Evolutionary conservation across 2,113 vertebrate genomes (phyloP).

Genomic region (Serilophus lunatus): DNA sequence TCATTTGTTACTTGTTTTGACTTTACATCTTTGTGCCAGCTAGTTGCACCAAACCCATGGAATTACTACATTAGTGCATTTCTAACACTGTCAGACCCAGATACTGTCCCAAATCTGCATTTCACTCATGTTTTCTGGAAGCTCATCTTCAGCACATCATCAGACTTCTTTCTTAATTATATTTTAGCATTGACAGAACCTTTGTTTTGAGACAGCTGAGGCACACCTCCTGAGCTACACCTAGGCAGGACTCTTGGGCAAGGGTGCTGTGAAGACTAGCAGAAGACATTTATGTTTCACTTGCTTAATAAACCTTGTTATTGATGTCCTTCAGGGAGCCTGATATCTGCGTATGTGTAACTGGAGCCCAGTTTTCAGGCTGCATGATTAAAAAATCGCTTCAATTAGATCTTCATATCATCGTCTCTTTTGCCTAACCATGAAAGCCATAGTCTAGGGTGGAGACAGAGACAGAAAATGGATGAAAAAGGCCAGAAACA

Average conservation of each 20-base stretch:
- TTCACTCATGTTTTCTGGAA: not conserved
- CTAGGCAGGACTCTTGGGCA: not conserved
- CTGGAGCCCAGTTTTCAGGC: not conserved
- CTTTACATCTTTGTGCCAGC: not conserved
- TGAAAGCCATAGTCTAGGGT: not conserved
- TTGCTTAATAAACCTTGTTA: not conserved
- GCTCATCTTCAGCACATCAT: not conserved
- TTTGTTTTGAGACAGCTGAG: not conserved
- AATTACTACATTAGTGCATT: not conserved
- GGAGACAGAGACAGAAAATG: not conserved
- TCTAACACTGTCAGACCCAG: not conserved
- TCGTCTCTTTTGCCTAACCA: not conserved
- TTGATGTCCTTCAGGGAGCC: not conserved
- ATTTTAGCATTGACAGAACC: not conserved
- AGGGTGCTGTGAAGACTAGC: not conserved
- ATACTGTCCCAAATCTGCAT: not conserved
- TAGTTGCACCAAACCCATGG: not conserved
- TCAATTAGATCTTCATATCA: not conserved
- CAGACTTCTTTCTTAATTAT: not conserved
- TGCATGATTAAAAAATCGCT: not conserved
- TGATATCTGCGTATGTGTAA: not conserved
- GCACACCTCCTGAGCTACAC: not conserved
- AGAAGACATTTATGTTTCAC: not conserved
- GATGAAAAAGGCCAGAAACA: not conserved
- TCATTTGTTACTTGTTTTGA: not conserved